A percentile compares a stretch with the other conserved stretches of the same genome.
Evolutionary conservation across 1,140 invertebrate species (phyloP).

Genomic region (Bombus soroeensis): DNA sequence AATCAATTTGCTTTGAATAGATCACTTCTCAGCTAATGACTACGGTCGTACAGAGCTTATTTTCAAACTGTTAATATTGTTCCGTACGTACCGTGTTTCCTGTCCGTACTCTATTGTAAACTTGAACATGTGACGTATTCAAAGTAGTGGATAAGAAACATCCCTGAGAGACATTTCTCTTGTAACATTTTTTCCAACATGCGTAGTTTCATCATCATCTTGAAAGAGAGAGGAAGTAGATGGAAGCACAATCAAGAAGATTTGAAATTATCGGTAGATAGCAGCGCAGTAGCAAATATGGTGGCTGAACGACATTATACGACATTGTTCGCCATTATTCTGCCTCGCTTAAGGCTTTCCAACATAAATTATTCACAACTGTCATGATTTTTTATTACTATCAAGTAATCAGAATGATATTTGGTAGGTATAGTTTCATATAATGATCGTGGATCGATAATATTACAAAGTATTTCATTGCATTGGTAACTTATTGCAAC

Average conservation of each 20-base stretch:
- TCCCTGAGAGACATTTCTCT: background rate
- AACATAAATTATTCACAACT: background rate
- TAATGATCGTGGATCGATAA: background rate
- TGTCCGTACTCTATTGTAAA: background rate
- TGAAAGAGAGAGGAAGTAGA: constrained; percentile 21
- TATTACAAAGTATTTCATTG: too few species aligned
- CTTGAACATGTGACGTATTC: background rate
- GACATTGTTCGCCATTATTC: background rate
- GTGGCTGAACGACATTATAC: background rate
- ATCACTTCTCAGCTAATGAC: background rate
- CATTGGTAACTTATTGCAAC: background rate
- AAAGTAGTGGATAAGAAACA: background rate
- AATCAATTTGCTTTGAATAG: background rate
- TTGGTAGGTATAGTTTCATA: background rate
- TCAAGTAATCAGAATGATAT: background rate
- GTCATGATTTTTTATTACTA: too few species aligned
- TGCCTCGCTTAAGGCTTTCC: background rate
- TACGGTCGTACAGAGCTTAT: too few species aligned
- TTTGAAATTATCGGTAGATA: constrained; percentile 29
- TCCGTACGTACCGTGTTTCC: background rate
- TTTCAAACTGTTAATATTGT: background rate
- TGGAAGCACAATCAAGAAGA: background rate
- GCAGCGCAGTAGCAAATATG: constrained; percentile 38
- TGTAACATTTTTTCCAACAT: constrained; percentile 5
- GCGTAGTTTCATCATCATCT: constrained; percentile 7